A percentile compares a stretch with the other conserved stretches of the same genome.
Evolutionary conservation across 2,888 invertebrate species (phyloP).

Genomic region (Escarpia spicata): DNA sequence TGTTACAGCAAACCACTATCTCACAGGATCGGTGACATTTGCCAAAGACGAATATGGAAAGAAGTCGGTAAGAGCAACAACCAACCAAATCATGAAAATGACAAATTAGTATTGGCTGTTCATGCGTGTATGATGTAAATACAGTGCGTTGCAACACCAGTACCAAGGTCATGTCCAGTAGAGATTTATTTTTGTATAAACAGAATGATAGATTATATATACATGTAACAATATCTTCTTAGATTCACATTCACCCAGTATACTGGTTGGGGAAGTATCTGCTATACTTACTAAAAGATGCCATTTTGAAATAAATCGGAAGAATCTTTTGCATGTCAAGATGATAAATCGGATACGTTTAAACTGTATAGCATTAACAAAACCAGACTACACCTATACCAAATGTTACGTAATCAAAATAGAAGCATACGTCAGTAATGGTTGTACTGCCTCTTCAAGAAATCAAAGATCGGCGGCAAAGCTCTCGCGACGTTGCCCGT

Average conservation of each 20-base stretch:
- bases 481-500: not conserved
- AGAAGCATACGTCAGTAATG: not conserved
- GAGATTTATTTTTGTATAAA: no score
- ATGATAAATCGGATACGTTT: no score
- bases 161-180: no score
- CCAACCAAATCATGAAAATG: not conserved
- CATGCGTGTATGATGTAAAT: not conserved
- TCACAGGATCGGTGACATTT: slow-evolving; percentile 81
- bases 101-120: not conserved
- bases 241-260: no score
- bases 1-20: slow-evolving; percentile 73
- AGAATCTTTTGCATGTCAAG: no score
- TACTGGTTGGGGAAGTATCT: no score
- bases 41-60: slow-evolving; percentile 87
- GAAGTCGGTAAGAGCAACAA: slow-evolving; percentile 71
- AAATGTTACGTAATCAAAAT: not conserved
- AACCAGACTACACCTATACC: not conserved
- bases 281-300: no score
- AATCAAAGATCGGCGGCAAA: not conserved
- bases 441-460: not conserved
- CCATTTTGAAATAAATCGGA: no score
- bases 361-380: not conserved
- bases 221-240: no score
- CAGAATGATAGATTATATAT: no score
- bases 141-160: no score